Percentiles rank a stretch among this genome's conserved stretches.
Evolutionary conservation across 2,113 vertebrate species (phyloP).

Genomic region (Cricetomys ansorgei): DNA sequence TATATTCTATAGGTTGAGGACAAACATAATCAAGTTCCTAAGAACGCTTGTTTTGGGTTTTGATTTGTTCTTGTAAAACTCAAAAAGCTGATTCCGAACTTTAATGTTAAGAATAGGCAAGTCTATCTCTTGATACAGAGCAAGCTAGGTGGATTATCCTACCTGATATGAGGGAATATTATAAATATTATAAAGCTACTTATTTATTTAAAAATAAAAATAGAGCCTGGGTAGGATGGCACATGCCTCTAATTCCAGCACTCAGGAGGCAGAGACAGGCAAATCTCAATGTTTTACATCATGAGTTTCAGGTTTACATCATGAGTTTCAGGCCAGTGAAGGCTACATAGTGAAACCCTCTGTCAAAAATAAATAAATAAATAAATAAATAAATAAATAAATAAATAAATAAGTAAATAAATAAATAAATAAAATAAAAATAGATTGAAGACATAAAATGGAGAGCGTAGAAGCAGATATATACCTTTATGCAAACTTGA

Average conservation of each 20-base stretch:
- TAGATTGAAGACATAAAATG: neutral
- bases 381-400: neutral
- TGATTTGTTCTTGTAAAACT: neutral
- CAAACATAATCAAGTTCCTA: neutral
- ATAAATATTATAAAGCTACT: neutral
- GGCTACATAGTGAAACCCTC: neutral
- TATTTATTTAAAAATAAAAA: neutral
- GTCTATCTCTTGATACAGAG: neutral
- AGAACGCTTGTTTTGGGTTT: neutral
- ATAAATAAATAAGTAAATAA: neutral
- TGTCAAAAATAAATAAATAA: neutral
- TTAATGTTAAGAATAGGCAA: neutral
- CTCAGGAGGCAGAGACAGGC: neutral
- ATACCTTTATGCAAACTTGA: neutral
- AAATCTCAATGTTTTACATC: no score
- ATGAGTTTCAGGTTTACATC: neutral
- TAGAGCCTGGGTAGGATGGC: neutral
- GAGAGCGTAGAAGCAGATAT: neutral
- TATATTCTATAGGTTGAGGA: neutral
- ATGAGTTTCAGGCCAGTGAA: neutral
- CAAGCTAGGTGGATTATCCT: neutral
- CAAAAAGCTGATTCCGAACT: neutral
- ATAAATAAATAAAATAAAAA: neutral
- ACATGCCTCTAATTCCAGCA: neutral
- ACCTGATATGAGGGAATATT: neutral